These are phyloP conservation scores for Tupaia tana DNA, from an alignment of 2,113 vertebrate species.

Conservation along the genomic window DNA sequence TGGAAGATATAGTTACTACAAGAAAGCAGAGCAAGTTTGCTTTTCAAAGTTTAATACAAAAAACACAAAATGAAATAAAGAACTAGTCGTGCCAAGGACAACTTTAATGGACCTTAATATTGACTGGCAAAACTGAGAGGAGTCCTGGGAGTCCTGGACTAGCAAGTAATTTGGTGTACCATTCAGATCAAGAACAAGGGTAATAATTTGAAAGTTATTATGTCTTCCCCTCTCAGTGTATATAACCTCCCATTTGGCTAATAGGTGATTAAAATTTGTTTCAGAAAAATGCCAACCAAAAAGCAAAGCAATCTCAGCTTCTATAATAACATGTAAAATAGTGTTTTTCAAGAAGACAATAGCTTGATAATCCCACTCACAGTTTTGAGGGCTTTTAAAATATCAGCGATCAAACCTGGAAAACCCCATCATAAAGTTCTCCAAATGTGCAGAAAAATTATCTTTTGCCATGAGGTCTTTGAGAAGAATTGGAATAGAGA, in stretches of 20 bases:
- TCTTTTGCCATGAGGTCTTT: neutral
- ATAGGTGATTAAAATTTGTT: constrained; percentile 8
- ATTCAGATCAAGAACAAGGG: neutral
- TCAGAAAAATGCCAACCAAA: constrained; percentile 18
- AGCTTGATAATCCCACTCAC: neutral
- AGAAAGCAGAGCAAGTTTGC: neutral
- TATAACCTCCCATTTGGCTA: neutral
- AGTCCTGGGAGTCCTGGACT: neutral
- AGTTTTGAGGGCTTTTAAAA: neutral
- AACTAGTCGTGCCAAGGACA: neutral
- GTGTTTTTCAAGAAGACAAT: neutral
- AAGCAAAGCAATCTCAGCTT: neutral
- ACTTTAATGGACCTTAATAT: neutral
- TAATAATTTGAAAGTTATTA: constrained; percentile 24
- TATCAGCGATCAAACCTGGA: neutral
- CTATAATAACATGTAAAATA: neutral
- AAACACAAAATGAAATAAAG: neutral
- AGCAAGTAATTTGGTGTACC: neutral
- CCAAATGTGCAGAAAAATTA: neutral
- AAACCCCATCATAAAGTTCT: neutral
- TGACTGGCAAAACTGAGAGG: neutral
- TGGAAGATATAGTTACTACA: neutral
- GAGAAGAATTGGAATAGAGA: neutral
- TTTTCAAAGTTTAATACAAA: constrained; percentile 42
- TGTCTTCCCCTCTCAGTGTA: neutral